Conservation (phyloP, 2,888 invertebrate genomes). For the Barypeithes pellucidus region DNA sequence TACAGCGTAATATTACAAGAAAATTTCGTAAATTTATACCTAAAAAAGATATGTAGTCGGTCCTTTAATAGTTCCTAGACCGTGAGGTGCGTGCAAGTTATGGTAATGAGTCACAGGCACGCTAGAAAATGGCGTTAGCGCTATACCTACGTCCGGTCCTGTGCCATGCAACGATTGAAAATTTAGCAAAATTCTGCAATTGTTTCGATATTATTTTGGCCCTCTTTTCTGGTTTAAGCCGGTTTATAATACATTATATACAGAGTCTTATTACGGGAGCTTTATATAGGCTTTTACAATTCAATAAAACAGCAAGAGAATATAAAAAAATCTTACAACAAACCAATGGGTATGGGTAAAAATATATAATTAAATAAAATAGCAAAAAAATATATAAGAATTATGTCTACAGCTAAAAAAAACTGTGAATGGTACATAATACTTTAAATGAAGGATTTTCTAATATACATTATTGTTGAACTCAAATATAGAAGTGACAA, state of each 20-base stretch:
- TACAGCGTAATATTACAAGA: background rate
- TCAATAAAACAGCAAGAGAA: too few species aligned
- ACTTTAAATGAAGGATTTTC: too few species aligned
- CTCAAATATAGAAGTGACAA: background rate
- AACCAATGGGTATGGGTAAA: too few species aligned
- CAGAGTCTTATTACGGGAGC: background rate
- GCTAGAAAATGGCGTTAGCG: slow-evolving; percentile 63
- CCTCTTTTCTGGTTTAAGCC: slow-evolving; percentile 3
- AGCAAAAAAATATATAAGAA: too few species aligned
- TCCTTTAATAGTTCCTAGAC: slow-evolving; percentile 40
- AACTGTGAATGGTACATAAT: too few species aligned
- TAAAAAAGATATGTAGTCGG: slow-evolving; percentile 36
- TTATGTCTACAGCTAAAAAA: too few species aligned
- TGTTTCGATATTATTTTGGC: slow-evolving; percentile 12
- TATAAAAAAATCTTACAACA: too few species aligned
- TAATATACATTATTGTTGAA: background rate
- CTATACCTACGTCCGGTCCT: slow-evolving; percentile 62
- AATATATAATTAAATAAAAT: too few species aligned
- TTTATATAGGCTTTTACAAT: too few species aligned
- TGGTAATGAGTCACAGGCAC: slow-evolving; percentile 65
- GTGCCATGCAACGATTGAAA: slow-evolving; percentile 55
- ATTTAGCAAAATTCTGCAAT: slow-evolving; percentile 14
- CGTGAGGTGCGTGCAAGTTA: slow-evolving; percentile 56
- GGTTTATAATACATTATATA: slow-evolving; percentile 16
- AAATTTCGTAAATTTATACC: slow-evolving; percentile 28